These are phyloP conservation scores for Myopa testacea DNA, from an alignment of 2,888 invertebrate species.

Conservation along the genomic window DNA sequence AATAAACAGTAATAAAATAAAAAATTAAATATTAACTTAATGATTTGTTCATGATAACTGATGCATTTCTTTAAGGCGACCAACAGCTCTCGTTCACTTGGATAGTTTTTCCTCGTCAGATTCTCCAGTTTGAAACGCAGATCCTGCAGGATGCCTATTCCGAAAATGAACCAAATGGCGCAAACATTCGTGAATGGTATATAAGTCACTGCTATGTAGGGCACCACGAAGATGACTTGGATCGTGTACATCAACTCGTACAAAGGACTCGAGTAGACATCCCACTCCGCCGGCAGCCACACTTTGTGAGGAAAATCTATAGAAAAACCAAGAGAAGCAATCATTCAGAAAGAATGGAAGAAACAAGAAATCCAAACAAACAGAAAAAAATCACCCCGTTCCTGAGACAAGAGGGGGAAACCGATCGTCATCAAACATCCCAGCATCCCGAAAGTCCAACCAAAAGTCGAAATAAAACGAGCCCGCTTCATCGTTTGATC, in stretches of 20 bases:
- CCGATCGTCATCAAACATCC: conserved; percentile 39
- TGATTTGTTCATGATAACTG: conserved; percentile 49
- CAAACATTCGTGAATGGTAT: conserved; percentile 51
- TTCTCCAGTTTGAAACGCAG: conserved; percentile 48
- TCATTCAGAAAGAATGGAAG: not conserved
- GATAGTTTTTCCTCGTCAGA: conserved; percentile 29
- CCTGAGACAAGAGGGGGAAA: conserved; percentile 40
- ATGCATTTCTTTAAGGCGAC: conserved; percentile 46
- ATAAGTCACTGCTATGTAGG: conserved; percentile 46
- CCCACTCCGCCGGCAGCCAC: conserved; percentile 39
- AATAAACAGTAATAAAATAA: not conserved
- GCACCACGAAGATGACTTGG: conserved; percentile 43
- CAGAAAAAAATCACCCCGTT: conserved; percentile 41
- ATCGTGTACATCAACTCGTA: conserved; percentile 49
- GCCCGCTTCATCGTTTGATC: conserved; percentile 32
- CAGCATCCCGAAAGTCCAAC: conserved; percentile 37
- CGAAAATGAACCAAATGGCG: conserved; percentile 51
- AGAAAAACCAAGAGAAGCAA: conserved; percentile 1
- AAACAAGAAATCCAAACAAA: not conserved
- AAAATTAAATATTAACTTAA: conserved; percentile 45
- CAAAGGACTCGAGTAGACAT: conserved; percentile 45
- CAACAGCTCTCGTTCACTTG: conserved; percentile 42
- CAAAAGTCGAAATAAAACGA: conserved; percentile 33
- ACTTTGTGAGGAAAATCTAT: conserved; percentile 46
- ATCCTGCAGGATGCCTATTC: conserved; percentile 47